Conservation (phyloP, 2,888 invertebrate genomes). For the Zaprionus bogoriensis region DNA sequence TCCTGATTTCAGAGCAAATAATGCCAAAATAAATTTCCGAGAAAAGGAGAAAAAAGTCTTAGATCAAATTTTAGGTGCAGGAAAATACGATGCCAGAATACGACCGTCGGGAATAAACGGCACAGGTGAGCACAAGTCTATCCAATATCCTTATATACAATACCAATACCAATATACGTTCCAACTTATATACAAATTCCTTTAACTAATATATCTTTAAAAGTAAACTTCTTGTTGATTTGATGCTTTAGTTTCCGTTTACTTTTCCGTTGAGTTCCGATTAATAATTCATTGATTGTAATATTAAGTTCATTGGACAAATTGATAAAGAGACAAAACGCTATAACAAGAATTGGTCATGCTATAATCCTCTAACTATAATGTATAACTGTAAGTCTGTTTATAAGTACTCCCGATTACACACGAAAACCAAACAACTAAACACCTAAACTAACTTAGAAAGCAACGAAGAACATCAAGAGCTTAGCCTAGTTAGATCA, state of each 20-base stretch:
- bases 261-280: slow-evolving; percentile 3
- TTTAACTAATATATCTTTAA: slow-evolving; percentile 8
- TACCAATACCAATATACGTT: not conserved
- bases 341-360: slow-evolving; percentile 47
- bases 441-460: slow-evolving; percentile 29
- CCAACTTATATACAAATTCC: not conserved
- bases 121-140: slow-evolving; percentile 88
- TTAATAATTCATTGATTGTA: no score
- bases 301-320: slow-evolving; percentile 17
- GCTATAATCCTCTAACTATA: slow-evolving; percentile 5
- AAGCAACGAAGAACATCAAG: not conserved
- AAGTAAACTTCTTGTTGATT: slow-evolving; percentile 9
- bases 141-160: not conserved
- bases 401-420: slow-evolving; percentile 22
- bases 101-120: slow-evolving; percentile 96
- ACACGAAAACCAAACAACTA: not conserved
- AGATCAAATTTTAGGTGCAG: slow-evolving; percentile 95
- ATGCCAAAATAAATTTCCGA: slow-evolving; percentile 93
- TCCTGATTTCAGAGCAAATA: slow-evolving; percentile 87
- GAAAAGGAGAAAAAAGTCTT: slow-evolving; percentile 97
- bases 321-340: slow-evolving; percentile 17
- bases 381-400: slow-evolving; percentile 40
- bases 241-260: slow-evolving; percentile 1
- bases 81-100: slow-evolving; percentile 95
- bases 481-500: slow-evolving; percentile 44